Evolutionary conservation across 2,113 vertebrate genomes (phyloP).

Genomic region (Cinclus mexicanus): DNA sequence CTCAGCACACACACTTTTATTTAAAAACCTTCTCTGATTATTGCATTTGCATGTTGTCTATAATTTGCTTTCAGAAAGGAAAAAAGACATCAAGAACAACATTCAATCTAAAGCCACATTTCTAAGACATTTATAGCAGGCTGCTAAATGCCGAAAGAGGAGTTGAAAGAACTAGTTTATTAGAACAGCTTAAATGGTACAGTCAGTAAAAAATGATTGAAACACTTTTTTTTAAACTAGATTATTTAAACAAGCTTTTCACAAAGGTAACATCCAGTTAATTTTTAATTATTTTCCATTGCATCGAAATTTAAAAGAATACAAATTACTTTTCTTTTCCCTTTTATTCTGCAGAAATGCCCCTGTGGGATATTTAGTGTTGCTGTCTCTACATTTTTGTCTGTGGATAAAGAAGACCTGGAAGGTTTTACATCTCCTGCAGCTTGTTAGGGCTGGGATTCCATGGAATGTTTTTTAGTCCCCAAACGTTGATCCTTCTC

Average conservation of each 20-base stretch:
- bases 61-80: not conserved
- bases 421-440: not conserved
- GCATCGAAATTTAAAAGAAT: not conserved
- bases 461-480: not conserved
- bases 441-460: not conserved
- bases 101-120: not conserved
- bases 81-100: not conserved
- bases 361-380: not conserved
- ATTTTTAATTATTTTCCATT: not conserved
- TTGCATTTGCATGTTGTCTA: not conserved
- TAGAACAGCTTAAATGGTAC: not conserved
- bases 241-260: not conserved
- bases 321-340: not conserved
- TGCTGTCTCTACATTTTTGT: not conserved
- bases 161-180: not conserved
- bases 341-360: not conserved
- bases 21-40: not conserved
- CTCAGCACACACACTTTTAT: not conserved
- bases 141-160: not conserved
- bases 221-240: not conserved
- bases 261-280: not conserved
- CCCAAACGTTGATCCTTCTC: not conserved
- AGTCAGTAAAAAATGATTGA: not conserved
- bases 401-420: not conserved
- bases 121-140: not conserved